A percentile compares a stretch with the other conserved stretches of the same genome.
phyloP scores from a whole-genome alignment of 2,113 vertebrate genomes.

The Oophaga pumilio region DNA sequence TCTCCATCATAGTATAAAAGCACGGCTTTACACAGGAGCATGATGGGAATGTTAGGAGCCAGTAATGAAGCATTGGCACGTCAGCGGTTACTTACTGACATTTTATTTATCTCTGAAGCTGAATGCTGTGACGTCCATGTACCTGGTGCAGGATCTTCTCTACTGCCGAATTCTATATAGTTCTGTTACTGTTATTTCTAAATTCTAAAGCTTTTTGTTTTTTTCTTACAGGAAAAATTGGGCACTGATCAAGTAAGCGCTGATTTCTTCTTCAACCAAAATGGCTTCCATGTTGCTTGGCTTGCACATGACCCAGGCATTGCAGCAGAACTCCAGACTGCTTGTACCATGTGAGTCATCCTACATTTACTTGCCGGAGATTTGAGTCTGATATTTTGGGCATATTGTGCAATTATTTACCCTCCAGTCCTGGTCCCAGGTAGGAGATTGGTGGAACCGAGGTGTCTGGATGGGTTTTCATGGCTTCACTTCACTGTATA shows the following conservation, averaged over 20 bases:
- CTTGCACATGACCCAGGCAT: conserved; percentile 71
- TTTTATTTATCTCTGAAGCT: too few species aligned
- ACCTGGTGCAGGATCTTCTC: neutral
- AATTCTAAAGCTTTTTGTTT: neutral
- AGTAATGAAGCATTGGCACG: too few species aligned
- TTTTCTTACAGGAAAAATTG: conserved; percentile 6
- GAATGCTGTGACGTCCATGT: neutral
- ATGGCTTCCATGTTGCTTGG: conserved; percentile 84
- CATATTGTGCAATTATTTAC: too few species aligned
- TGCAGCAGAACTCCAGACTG: conserved; percentile 76
- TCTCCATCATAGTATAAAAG: too few species aligned
- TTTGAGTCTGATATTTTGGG: neutral
- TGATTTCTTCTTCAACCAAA: conserved; percentile 46
- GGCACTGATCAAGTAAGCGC: conserved; percentile 25
- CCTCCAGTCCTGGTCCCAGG: too few species aligned
- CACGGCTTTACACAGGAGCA: too few species aligned
- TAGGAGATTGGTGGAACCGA: too few species aligned
- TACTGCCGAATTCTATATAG: neutral
- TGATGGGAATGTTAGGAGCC: too few species aligned
- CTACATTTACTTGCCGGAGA: neutral
- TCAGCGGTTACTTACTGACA: too few species aligned
- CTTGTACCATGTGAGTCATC: conserved; percentile 68
- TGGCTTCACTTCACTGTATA: too few species aligned
- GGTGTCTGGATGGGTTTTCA: too few species aligned
- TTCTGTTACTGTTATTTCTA: neutral